A percentile compares a stretch with the other conserved stretches of the same genome.
Evolutionary conservation across 2,888 invertebrate genomes (phyloP).

Genomic region (Agrochola macilenta): DNA sequence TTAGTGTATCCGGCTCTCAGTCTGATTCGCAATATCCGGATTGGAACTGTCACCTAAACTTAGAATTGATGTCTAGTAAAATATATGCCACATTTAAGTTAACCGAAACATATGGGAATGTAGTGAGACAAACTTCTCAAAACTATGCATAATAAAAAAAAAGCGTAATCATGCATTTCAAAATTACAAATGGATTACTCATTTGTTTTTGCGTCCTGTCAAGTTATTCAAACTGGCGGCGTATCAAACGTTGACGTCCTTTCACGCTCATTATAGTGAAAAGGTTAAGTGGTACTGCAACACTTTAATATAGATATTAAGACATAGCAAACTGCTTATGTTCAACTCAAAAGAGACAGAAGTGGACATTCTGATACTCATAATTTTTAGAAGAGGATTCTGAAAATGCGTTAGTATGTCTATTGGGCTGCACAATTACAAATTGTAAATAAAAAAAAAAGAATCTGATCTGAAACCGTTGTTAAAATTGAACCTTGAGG

Average conservation of each 20-base stretch:
- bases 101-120: neutral
- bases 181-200: slow-evolving; percentile 4
- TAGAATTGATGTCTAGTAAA: neutral
- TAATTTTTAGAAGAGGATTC: neutral
- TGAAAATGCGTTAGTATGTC: neutral
- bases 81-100: neutral
- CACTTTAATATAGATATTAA: slow-evolving; percentile 38
- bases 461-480: too few species aligned
- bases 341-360: neutral
- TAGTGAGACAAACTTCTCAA: neutral
- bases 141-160: neutral
- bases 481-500: too few species aligned
- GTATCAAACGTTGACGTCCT: slow-evolving; percentile 44
- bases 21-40: neutral
- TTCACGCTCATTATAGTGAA: slow-evolving; percentile 45
- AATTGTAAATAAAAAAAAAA: too few species aligned
- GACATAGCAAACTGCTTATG: slow-evolving; percentile 12
- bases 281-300: slow-evolving; percentile 55
- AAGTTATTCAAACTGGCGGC: slow-evolving; percentile 22
- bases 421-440: too few species aligned
- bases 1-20: neutral
- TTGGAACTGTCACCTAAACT: neutral
- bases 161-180: neutral
- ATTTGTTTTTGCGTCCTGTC: slow-evolving; percentile 25
- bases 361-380: neutral